phyloP scores from a whole-genome alignment of 1,140 invertebrate genomes.

The Tetragnatha versicolor region DNA sequence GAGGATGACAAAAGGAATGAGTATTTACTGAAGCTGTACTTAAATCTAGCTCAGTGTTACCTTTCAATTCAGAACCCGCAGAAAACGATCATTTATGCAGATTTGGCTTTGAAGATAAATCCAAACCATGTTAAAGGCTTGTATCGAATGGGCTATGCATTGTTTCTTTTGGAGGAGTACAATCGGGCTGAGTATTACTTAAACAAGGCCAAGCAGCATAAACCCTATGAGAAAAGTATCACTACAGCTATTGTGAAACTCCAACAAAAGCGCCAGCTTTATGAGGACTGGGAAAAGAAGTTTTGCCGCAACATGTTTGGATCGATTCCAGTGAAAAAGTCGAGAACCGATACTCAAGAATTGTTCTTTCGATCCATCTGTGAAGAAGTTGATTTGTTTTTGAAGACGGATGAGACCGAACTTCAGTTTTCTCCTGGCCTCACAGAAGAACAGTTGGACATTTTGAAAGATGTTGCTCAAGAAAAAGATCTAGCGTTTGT shows the following conservation, averaged over 20 bases:
- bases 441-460: too few species aligned
- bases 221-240: conserved; percentile 25
- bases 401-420: too few species aligned
- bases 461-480: too few species aligned
- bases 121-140: conserved; percentile 21
- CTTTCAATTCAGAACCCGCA: conserved; percentile 2
- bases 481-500: too few species aligned
- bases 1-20: conserved; percentile 71
- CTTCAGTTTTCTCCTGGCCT: too few species aligned
- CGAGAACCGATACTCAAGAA: too few species aligned
- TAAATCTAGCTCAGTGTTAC: conserved; percentile 35
- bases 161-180: background rate
- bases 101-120: conserved; percentile 30
- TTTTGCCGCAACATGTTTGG: too few species aligned
- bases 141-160: conserved; percentile 28
- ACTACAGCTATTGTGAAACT: background rate
- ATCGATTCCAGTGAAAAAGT: too few species aligned
- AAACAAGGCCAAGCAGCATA: background rate
- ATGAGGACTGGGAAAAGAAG: too few species aligned
- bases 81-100: conserved; percentile 13
- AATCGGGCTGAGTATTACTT: conserved; percentile 26
- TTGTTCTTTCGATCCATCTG: too few species aligned
- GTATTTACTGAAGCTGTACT: conserved; percentile 67
- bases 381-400: too few species aligned
- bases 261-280: too few species aligned